phyloP scores from a whole-genome alignment of 2,797 vertebrate species.

The Heliangelus exortis region DNA sequence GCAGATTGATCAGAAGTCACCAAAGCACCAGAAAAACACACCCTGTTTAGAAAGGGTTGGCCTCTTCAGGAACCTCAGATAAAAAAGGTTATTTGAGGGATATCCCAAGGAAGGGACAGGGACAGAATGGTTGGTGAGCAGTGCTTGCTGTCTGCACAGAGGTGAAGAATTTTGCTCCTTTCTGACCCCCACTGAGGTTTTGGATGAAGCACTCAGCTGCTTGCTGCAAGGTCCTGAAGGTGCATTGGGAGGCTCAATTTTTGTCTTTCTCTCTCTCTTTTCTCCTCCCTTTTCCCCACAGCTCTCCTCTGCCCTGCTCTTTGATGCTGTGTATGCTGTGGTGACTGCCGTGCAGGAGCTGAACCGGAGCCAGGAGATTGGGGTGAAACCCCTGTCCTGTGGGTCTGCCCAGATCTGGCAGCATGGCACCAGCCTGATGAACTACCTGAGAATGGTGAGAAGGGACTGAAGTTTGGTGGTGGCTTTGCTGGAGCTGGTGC shows the following conservation, averaged over 20 bases:
- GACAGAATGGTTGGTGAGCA: no score
- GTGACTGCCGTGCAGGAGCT: slow-evolving; percentile 94
- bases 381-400: slow-evolving; percentile 94
- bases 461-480: neutral
- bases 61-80: neutral
- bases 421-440: slow-evolving; percentile 98
- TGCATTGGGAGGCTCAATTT: rapidly evolving
- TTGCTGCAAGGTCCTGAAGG: neutral
- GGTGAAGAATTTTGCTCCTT: neutral
- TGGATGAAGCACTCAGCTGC: neutral
- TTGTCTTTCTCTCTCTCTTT: rapidly evolving
- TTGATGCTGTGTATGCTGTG: slow-evolving; percentile 94
- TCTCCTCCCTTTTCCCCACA: slow-evolving; percentile 46
- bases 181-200: neutral
- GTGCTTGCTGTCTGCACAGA: neutral
- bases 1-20: neutral
- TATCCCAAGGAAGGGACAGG: neutral
- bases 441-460: slow-evolving; percentile 99
- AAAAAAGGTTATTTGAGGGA: no score
- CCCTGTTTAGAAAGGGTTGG: neutral
- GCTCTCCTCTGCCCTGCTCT: slow-evolving; percentile 95
- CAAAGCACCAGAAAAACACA: neutral
- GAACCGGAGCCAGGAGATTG: slow-evolving; percentile 98
- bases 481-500: neutral
- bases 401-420: slow-evolving; percentile 99